A percentile compares a stretch with the other conserved stretches of the same genome.
Conservation (phyloP, 35 echinoderm and acorn worm genomes). For the Nesometra sesokonis region DNA sequence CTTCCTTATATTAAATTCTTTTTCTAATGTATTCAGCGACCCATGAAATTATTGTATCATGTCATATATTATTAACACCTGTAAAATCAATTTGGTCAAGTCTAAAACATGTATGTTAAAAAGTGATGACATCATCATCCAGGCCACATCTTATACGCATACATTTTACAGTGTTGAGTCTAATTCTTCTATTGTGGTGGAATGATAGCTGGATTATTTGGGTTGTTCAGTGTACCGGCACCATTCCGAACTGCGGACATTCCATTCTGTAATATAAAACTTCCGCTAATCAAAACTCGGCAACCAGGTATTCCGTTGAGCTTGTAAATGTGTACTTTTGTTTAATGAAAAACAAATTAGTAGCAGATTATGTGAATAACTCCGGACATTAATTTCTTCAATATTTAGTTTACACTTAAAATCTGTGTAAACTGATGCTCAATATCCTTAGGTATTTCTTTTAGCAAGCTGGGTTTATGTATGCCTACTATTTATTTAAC, state of each 20-base stretch:
- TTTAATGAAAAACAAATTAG: neutral
- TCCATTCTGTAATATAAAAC: neutral
- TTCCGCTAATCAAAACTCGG: neutral
- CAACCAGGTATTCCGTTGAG: neutral
- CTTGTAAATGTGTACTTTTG: neutral
- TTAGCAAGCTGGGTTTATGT: neutral
- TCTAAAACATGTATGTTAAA: no score
- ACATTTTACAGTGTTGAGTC: neutral
- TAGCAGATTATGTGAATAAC: neutral
- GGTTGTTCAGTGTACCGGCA: neutral
- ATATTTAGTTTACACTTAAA: neutral
- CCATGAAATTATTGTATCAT: no score
- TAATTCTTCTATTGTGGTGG: neutral
- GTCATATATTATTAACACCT: no score
- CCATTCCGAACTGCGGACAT: neutral
- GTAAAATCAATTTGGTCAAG: no score
- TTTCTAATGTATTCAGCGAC: no score
- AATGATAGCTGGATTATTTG: neutral
- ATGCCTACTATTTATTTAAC: no score
- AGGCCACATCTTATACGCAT: neutral
- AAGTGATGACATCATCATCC: no score
- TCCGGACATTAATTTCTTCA: neutral
- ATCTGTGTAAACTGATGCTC: neutral
- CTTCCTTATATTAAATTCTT: no score
- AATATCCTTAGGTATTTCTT: neutral